phyloP scores from a whole-genome alignment of 2,113 vertebrate genomes.

The Heterotilapia buettikoferi region DNA sequence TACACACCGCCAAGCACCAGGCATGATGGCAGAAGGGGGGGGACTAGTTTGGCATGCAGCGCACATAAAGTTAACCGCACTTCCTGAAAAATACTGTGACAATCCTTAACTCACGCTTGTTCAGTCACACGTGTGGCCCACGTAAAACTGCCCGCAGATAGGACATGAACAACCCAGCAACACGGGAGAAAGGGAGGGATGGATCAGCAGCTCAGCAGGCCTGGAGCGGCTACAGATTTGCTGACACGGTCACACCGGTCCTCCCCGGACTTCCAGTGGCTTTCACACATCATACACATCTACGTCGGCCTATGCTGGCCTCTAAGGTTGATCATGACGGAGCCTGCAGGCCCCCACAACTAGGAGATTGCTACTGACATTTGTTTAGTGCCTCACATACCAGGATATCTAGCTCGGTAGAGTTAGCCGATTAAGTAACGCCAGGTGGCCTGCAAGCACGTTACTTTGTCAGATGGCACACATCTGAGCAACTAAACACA shows the following conservation, averaged over 20 bases:
- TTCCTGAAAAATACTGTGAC: neutral
- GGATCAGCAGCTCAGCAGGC: slow-evolving; percentile 11
- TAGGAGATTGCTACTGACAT: neutral
- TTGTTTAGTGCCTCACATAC: neutral
- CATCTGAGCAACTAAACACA: neutral
- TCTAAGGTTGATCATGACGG: fast-evolving
- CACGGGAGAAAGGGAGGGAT: neutral
- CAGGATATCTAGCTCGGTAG: neutral
- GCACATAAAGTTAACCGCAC: neutral
- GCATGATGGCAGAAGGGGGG: neutral
- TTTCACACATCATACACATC: neutral
- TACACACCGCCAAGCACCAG: neutral
- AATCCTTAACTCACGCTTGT: neutral
- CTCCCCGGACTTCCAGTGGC: neutral
- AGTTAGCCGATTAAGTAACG: slow-evolving; percentile 18
- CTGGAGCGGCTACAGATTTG: slow-evolving; percentile 27
- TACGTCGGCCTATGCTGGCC: neutral
- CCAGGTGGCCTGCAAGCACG: neutral
- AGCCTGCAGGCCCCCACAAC: neutral
- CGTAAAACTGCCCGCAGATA: neutral
- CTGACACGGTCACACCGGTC: slow-evolving; percentile 44
- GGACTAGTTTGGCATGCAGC: neutral
- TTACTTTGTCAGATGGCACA: neutral
- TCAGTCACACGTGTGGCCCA: neutral
- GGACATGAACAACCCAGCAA: neutral